Evolutionary conservation across 2,113 vertebrate species (phyloP), one percentile per base, ranked within the genome.

Genomic region (Caretta caretta): DNA sequence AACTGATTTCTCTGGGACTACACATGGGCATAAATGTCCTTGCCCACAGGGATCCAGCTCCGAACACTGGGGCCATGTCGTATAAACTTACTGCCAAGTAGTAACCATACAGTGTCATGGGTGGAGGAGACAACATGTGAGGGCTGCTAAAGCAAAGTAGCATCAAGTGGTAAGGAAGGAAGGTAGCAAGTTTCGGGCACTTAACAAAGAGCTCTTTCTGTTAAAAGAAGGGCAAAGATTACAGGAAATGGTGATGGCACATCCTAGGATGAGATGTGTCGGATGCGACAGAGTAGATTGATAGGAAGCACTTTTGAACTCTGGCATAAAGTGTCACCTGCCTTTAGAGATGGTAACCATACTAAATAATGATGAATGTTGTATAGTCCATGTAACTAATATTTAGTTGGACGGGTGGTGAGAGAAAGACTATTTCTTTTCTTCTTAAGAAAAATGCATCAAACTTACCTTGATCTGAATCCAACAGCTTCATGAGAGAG

Each of bases 251-350:
- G 65, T 38, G 65, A 19, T 38, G 65, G n/a, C 16, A 10, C 65
- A 72, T 72, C 19, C n/a, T 38, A 72, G 65, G n/a, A 72, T 3
- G 35, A 72, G 17, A 20, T 72, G 19, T 19, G 35, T 38, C 5
- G 9, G n/a, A 22, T 22, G 35, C 10, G n/a, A 38, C 62, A n/a
- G 72, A 76, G 38, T 76, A 76, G 38, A 42, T 57, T 38, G 42
- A 25, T 46, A n/a, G 22, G 69, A 46, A 20, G 31, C 42, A 84
- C 46, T 76, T 31, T 62, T 62, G 87, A 92, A 35, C 31, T 1
- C 0, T 22, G 57, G 24, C 0, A 1, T 25, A 35, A 80, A 0
- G 38, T 6, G 35, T 11, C 75, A 48, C 42, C 31, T 83, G 65
- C 29, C 22, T 59, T 84, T 87, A 0, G 8, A 35, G 53, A 4